Base-by-base conservation (phyloP, 2,797 vertebrate species). In the Catharus ustulatus region DNA sequence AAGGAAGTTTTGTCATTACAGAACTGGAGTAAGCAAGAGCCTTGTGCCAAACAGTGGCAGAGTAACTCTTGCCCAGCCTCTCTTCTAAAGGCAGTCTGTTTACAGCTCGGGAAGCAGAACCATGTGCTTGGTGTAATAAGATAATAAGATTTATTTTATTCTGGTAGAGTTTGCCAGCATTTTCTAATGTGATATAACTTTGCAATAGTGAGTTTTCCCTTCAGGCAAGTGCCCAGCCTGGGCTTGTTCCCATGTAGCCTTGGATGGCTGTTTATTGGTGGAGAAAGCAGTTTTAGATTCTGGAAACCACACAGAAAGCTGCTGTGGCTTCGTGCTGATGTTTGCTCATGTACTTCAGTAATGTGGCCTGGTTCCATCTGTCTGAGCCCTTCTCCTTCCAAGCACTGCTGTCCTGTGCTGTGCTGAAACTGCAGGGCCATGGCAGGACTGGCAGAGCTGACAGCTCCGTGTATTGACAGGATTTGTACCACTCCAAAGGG, bases 71-170 rank as follows among this genome's bases (percentile, higher is more conserved):
- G 52, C 48, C 66, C 62, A 46, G 76, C 79, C 32, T 76, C 43
- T 67, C 30, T 26, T 27, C 13, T 38, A 5, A 23, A 61, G 40
- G 36, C 58, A 19, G 0, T 30, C 0, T 1, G 13, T 54, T 54
- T 45, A 6, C 0, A 26, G 81, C 61, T 81, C 0, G 13, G 71
- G 4, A 36, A 63, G 68, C 9, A 46, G 71, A 80, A 42, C 55
- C 11, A 0, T 2, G 49, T 32, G 67, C 59, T 78, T 24, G 11
- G 15, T 15, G 6, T 22, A 20, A 32, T n/a, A 15, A 46, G 58
- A 19, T 22, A 20, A 32, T n/a, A 15, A 46, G 58, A 19, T 52
- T 48, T 23, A 13, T 51, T 84, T 71, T n/a, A 20, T 61, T 78
- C 66, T 21, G 74, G 64, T 84, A 26, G 59, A 55, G 48, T 63